Conservation (phyloP, 2,797 vertebrate genomes). For the Catamblyrhynchus diadema region DNA sequence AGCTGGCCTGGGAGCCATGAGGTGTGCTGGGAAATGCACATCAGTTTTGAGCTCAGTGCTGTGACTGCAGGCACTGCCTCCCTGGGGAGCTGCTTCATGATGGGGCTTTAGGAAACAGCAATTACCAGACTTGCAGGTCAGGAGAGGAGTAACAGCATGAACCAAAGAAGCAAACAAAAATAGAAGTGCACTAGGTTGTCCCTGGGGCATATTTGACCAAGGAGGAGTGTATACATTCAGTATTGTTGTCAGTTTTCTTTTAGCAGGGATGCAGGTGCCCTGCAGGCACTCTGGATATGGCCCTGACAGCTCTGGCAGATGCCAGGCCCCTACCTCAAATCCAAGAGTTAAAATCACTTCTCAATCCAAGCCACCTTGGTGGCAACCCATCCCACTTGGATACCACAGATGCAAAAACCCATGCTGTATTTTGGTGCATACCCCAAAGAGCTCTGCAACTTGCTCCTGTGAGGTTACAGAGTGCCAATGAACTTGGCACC, state of each 20-base stretch:
- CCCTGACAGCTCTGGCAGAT: neutral
- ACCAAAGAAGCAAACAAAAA: neutral
- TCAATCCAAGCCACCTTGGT: neutral
- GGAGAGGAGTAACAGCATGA: neutral
- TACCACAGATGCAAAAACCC: neutral
- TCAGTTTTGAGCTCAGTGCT: neutral
- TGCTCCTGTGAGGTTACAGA: neutral
- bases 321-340: neutral
- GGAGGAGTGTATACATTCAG: neutral
- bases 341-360: neutral
- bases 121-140: neutral
- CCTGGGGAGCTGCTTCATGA: neutral
- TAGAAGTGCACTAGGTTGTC: neutral
- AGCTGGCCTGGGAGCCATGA: neutral
- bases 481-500: neutral
- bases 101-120: neutral
- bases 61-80: neutral
- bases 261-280: neutral
- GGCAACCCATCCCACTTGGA: neutral
- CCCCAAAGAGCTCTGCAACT: neutral
- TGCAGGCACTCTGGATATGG: neutral
- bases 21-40: neutral
- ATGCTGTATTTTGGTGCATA: rapidly evolving
- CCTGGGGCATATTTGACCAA: neutral
- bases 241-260: neutral